Evolutionary conservation across 2,113 vertebrate genomes (phyloP), one percentile per base, ranked within the genome.

Genomic region (Laterallus jamaicensis): DNA sequence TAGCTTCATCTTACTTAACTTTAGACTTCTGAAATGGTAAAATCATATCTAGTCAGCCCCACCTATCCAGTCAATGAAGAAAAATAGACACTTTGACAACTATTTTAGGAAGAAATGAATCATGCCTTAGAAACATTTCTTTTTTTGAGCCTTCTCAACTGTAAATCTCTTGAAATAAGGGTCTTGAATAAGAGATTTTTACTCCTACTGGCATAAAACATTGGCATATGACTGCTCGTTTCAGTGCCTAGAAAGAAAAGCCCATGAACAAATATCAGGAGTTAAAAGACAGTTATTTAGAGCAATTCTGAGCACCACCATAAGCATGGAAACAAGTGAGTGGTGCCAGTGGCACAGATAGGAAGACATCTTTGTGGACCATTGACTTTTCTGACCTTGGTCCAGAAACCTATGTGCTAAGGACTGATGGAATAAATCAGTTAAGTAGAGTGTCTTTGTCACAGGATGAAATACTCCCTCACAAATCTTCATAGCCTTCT

Each of bases 401-500:
- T 91, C n/a, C 31, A 88, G 42, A 88, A 85, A 90, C 29, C 44
- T 54, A 8, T 56, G 40, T 67, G n/a, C 40, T 93, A 55, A 88
- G 47, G 24, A 63, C 13, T 63, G 56, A 64, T 70, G 17, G 40
- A 86, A 70, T 80, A 88, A 86, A 88, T 92, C 82, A 74, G 71
- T 11, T 75, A 67, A 94, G 82, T 73, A 60, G 21, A 86, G 63
- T 82, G 44, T 68, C 63, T 90, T 93, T 92, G 79, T 86, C 71
- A 74, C 7, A 19, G 47, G 19, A 55, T 95, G 28, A 96, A 86
- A 95, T 70, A 90, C 52, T 83, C 17, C 11, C 37, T 80, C 62
- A 74, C 71, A 86, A 74, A 93, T 83, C 82, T 94, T 82, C 39
- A 71, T 42, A 89, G 62, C 58, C 54, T 93, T 87, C 66, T 87